Evolutionary conservation across 92 coral and sea anemone genomes (phyloP).

Genomic region (Epizoanthus ramosus): DNA sequence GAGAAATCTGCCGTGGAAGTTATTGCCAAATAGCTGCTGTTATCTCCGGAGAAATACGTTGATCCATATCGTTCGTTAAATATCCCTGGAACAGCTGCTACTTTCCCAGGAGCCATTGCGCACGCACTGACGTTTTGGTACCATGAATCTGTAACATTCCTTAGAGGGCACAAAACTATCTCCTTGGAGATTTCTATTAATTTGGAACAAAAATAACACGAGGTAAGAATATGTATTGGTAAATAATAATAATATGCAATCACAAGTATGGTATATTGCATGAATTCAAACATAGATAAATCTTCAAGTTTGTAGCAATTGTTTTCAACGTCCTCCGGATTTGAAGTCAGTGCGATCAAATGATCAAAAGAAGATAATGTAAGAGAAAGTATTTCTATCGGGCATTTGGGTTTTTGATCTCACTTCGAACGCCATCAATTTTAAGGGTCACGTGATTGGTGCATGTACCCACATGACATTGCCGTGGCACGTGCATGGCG

Average conservation of each 20-base stretch:
- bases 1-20: not conserved
- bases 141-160: not conserved
- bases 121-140: not conserved
- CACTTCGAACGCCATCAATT: too few relatives aligned
- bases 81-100: not conserved
- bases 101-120: not conserved
- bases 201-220: not conserved
- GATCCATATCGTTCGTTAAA: constrained; percentile 2
- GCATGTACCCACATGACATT: too few relatives aligned
- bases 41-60: not conserved
- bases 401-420: too few relatives aligned
- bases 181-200: constrained; percentile 4
- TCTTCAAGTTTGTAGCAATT: too few relatives aligned
- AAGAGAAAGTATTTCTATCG: too few relatives aligned
- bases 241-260: not conserved
- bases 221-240: not conserved
- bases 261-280: not conserved
- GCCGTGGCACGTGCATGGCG: too few relatives aligned
- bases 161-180: not conserved
- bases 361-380: too few relatives aligned
- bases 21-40: not conserved
- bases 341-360: too few relatives aligned
- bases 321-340: too few relatives aligned
- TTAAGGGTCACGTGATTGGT: too few relatives aligned
- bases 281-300: too few relatives aligned